Evolutionary conservation across 2,113 vertebrate genomes (phyloP).

Genomic region (Speoplatyrhinus poulsoni): DNA sequence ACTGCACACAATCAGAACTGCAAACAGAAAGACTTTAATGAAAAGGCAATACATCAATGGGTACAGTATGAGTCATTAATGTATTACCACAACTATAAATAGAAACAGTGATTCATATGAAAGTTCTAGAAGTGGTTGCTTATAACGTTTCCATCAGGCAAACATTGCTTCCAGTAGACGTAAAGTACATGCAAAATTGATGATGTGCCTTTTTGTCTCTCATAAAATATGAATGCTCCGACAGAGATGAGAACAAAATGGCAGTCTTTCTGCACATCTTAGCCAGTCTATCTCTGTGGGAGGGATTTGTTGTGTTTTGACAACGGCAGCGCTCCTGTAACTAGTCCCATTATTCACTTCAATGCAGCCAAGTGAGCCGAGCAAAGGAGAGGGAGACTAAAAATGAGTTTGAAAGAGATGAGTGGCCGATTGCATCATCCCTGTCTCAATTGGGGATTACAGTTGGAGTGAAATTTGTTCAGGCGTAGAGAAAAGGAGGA

Average conservation of each 20-base stretch:
- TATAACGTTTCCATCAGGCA: too few species aligned
- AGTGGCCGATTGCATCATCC: constrained; percentile 29
- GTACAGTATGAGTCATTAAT: too few species aligned
- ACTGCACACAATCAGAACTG: too few species aligned
- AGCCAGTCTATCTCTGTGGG: background rate
- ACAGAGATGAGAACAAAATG: background rate
- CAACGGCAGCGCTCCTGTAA: background rate
- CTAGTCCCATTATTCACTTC: background rate
- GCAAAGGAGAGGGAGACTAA: constrained; percentile 5
- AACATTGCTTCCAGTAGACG: too few species aligned
- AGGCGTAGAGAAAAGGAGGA: constrained; percentile 57
- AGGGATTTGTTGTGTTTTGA: constrained; percentile 8
- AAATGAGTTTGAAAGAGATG: background rate
- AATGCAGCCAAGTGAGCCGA: background rate
- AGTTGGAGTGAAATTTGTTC: constrained; percentile 50
- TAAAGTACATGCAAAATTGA: too few species aligned
- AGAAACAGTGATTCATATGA: too few species aligned
- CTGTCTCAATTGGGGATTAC: constrained; percentile 58
- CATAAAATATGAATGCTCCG: too few species aligned
- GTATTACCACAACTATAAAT: too few species aligned
- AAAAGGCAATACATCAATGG: too few species aligned
- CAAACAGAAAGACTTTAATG: too few species aligned
- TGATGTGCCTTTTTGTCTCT: too few species aligned
- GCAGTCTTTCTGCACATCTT: background rate
- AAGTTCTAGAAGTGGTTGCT: too few species aligned